Percentiles rank a stretch among this genome's conserved stretches.
Conservation (phyloP, 1,140 invertebrate genomes). For the Oreohelix idahoensis region DNA sequence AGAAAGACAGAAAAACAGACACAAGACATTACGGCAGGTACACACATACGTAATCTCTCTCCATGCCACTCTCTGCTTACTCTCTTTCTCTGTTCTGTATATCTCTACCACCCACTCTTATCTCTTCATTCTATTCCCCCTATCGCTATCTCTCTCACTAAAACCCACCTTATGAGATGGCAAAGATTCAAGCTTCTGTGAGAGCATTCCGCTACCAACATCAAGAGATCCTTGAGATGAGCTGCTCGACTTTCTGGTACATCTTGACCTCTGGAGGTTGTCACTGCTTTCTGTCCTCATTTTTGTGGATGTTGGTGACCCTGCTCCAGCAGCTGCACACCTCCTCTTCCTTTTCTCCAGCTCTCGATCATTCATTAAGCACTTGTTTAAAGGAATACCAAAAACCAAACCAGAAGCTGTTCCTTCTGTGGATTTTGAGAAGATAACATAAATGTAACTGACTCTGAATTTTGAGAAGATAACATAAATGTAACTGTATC, state of each 20-base stretch:
- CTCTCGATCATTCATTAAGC: conserved; percentile 85
- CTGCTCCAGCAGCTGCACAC: background rate
- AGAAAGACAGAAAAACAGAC: no score
- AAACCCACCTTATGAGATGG: conserved; percentile 32
- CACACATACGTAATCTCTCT: no score
- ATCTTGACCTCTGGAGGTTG: conserved; percentile 49
- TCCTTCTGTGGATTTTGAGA: conserved; percentile 1
- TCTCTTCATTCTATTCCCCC: no score
- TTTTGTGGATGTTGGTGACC: conserved; percentile 31
- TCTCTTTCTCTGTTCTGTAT: no score
- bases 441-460: no score
- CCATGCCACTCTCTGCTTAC: no score
- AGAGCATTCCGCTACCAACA: conserved; percentile 41
- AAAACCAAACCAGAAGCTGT: conserved; percentile 79
- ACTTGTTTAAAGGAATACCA: conserved; percentile 85
- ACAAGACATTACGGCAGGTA: no score
- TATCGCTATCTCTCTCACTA: no score
- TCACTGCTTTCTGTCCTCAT: conserved; percentile 50
- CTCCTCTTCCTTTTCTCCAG: conserved; percentile 73
- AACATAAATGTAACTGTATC: no score
- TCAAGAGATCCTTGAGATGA: conserved; percentile 65
- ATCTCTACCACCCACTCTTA: no score
- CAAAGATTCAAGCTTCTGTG: conserved; percentile 29
- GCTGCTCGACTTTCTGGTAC: conserved; percentile 65
- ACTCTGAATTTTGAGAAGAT: no score